Evolutionary conservation across 30 jellyfish, hydroid and myxozoan genomes (phyloP).

Genomic region (Chrysaora quinquecirrha): DNA sequence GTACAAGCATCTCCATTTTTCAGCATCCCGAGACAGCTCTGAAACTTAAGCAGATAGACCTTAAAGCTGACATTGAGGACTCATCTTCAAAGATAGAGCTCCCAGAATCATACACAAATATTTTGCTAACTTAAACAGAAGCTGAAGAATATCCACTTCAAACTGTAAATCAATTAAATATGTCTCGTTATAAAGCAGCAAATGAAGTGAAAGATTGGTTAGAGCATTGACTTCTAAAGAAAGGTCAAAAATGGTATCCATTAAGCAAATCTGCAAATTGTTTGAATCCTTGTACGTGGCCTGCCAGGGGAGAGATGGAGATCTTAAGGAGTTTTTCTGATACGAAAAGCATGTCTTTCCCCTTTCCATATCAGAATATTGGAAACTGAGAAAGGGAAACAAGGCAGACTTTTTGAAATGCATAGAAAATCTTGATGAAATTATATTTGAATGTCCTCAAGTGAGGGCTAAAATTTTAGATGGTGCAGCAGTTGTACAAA

Average conservation of each 20-base stretch:
- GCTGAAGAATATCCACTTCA: not conserved
- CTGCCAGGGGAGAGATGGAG: not conserved
- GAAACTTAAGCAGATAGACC: not conserved
- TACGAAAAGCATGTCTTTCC: too few relatives aligned
- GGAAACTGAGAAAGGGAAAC: too few relatives aligned
- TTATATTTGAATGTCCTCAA: too few relatives aligned
- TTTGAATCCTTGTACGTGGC: not conserved
- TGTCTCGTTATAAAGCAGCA: not conserved
- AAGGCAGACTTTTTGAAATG: too few relatives aligned
- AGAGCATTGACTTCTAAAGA: too few relatives aligned
- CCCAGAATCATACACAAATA: not conserved
- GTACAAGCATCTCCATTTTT: not conserved
- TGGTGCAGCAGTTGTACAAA: too few relatives aligned
- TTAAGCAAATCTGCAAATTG: too few relatives aligned
- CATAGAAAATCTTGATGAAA: too few relatives aligned
- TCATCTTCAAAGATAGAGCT: not conserved
- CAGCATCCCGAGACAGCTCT: not conserved
- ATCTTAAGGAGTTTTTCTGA: not conserved
- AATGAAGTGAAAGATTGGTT: conserved; percentile 1
- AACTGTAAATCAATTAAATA: not conserved
- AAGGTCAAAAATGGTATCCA: too few relatives aligned
- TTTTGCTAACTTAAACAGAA: not conserved
- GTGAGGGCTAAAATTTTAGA: too few relatives aligned
- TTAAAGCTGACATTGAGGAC: not conserved
- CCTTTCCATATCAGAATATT: too few relatives aligned